Evolutionary conservation across 1,140 invertebrate species (phyloP).

Genomic region (Drosophila ogumai): DNA sequence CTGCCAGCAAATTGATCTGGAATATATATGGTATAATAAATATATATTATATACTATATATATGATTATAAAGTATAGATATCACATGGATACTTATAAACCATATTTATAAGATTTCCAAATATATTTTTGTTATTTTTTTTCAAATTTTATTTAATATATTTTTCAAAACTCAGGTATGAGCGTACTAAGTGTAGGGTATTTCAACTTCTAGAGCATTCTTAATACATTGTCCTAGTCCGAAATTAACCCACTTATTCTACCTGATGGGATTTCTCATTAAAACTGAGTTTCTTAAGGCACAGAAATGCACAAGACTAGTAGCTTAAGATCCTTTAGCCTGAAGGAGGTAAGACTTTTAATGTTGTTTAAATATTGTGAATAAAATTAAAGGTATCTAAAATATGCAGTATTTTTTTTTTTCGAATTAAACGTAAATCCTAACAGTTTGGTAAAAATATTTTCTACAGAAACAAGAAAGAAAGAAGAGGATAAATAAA

Average conservation of each 20-base stretch:
- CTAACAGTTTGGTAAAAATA: too few relatives aligned
- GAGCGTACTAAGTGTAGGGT: not conserved
- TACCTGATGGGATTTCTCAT: slow-evolving; percentile 2
- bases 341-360: not conserved
- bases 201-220: not conserved
- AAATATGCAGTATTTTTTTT: too few relatives aligned
- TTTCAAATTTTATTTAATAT: not conserved
- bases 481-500: too few relatives aligned
- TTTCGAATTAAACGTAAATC: too few relatives aligned
- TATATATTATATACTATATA: too few relatives aligned
- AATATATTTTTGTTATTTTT: not conserved
- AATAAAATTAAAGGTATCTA: too few relatives aligned
- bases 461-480: too few relatives aligned
- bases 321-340: not conserved
- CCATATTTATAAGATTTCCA: not conserved
- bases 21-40: not conserved
- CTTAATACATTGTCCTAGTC: too few relatives aligned
- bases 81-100: not conserved
- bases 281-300: not conserved
- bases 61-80: too few relatives aligned
- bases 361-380: not conserved
- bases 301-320: not conserved
- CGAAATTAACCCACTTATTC: slow-evolving; percentile 1
- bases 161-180: not conserved
- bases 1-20: slow-evolving; percentile 22